Percentiles rank a stretch among this genome's conserved stretches.
These are phyloP conservation scores for Drosophila mayaguana DNA, from an alignment of 2,888 invertebrate genomes.

Conservation along the genomic window DNA sequence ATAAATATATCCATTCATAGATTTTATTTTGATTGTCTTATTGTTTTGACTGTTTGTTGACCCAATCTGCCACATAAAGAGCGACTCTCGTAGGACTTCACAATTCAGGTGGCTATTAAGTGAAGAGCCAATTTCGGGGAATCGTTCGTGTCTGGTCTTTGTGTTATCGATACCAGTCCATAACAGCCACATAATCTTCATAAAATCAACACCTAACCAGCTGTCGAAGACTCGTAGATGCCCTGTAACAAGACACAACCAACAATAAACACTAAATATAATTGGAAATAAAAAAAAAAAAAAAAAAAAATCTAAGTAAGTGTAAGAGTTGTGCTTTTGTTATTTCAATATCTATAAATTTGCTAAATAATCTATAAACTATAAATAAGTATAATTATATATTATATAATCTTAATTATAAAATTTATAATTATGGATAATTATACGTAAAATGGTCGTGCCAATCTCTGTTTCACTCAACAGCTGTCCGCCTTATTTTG, in stretches of 20 bases:
- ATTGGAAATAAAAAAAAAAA: too few species aligned
- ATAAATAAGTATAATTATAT: too few species aligned
- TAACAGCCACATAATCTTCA: constrained; percentile 61
- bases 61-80: constrained; percentile 44
- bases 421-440: too few species aligned
- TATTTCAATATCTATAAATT: too few species aligned
- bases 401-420: too few species aligned
- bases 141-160: constrained; percentile 51
- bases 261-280: too few species aligned
- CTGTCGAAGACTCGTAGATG: background rate
- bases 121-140: constrained; percentile 63
- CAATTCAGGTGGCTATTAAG: constrained; percentile 55
- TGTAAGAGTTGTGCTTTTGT: too few species aligned
- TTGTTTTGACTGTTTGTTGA: constrained; percentile 24
- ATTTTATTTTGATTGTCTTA: constrained; percentile 2
- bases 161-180: constrained; percentile 50
- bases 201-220: constrained; percentile 25
- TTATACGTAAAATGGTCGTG: too few species aligned
- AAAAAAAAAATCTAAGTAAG: too few species aligned
- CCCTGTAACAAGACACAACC: background rate
- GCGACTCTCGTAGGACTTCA: constrained; percentile 12
- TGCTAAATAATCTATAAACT: too few species aligned
- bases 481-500: background rate
- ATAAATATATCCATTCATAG: background rate
- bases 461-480: background rate